phyloP scores from a whole-genome alignment of 2,888 invertebrate genomes.

The Ormia ochracea region DNA sequence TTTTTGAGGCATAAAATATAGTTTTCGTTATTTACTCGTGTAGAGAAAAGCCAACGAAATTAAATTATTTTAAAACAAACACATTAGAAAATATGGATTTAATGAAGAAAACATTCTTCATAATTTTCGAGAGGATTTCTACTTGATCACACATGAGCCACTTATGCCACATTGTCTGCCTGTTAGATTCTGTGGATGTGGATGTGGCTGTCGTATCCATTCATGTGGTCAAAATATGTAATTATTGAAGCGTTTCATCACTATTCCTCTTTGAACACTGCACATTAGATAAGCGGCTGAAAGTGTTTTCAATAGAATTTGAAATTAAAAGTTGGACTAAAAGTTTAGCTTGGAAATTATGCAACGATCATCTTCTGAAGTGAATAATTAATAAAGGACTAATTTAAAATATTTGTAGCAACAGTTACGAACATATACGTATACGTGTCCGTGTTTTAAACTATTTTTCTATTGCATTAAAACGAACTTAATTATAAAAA shows the following conservation, averaged over 20 bases:
- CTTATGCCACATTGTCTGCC: constrained; percentile 50
- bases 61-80: background rate
- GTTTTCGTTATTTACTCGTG: background rate
- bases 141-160: constrained; percentile 41
- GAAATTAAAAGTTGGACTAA: too few relatives aligned
- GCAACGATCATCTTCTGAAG: too few relatives aligned
- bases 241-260: constrained; percentile 42
- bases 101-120: background rate
- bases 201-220: background rate
- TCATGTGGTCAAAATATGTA: constrained; percentile 47
- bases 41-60: background rate
- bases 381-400: too few relatives aligned
- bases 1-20: constrained; percentile 28
- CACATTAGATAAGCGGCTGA: background rate
- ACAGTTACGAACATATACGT: too few relatives aligned
- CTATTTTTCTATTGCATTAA: too few relatives aligned
- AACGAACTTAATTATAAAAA: too few relatives aligned
- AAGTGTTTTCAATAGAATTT: background rate
- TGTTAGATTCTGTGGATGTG: background rate
- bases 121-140: constrained; percentile 45
- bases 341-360: too few relatives aligned
- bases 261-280: background rate
- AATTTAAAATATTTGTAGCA: too few relatives aligned
- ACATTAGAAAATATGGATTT: constrained; percentile 18
- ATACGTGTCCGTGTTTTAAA: too few relatives aligned